Percentiles rank a stretch among this genome's conserved stretches.
Evolutionary conservation across 2,113 vertebrate genomes (phyloP).

Genomic region (Hassar affinis): DNA sequence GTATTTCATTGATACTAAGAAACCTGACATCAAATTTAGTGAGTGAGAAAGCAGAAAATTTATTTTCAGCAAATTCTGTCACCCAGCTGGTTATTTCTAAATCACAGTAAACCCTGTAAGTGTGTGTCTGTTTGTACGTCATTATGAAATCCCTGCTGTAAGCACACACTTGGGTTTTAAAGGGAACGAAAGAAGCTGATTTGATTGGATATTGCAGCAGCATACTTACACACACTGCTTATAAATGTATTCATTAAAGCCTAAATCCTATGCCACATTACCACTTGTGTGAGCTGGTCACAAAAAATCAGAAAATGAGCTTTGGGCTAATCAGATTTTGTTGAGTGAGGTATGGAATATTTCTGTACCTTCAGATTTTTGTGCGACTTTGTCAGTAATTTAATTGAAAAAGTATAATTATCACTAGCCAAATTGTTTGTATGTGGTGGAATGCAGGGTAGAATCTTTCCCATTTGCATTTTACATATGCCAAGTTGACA

Average conservation of each 20-base stretch:
- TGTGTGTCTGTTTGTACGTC: not conserved
- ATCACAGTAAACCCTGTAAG: not conserved
- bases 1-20: not conserved
- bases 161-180: not conserved
- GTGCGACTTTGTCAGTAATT: not conserved
- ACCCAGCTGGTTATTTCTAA: not conserved
- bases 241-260: not conserved
- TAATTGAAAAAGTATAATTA: not conserved
- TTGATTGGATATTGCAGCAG: not conserved
- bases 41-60: not conserved
- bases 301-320: not conserved
- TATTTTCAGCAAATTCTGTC: not conserved
- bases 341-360: not conserved
- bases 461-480: not conserved
- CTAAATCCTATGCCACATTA: not conserved
- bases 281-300: not conserved
- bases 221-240: not conserved
- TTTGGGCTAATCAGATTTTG: not conserved
- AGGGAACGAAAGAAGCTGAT: not conserved
- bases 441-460: not conserved
- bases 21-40: not conserved
- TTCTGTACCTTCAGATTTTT: not conserved
- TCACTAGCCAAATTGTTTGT: not conserved
- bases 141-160: not conserved
- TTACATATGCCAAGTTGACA: not conserved